Percentiles rank a stretch among this genome's conserved stretches.
These are phyloP conservation scores for Siniperca undulata DNA, from an alignment of 2,797 vertebrate genomes.

Conservation along the genomic window DNA sequence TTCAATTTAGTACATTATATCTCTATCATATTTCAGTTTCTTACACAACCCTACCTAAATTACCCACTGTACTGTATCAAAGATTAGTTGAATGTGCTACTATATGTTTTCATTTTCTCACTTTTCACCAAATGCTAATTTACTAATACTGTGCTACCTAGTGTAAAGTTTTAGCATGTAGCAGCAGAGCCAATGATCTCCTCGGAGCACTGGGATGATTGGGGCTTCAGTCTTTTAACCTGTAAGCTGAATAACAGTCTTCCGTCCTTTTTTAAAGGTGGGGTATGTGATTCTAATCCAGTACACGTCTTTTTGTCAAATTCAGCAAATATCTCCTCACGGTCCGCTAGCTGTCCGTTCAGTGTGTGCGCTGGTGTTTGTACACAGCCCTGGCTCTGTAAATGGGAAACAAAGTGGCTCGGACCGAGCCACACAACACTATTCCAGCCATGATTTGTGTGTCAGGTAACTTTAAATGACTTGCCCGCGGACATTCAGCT, in stretches of 20 bases:
- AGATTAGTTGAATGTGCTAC: not conserved
- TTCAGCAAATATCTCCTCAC: too few relatives aligned
- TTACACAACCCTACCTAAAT: not conserved
- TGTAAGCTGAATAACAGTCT: not conserved
- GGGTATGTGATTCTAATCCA: too few relatives aligned
- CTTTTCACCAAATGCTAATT: not conserved
- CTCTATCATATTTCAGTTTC: not conserved
- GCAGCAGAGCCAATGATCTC: not conserved
- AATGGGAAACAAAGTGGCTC: too few relatives aligned
- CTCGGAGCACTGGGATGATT: not conserved
- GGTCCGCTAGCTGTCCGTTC: too few relatives aligned
- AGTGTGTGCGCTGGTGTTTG: too few relatives aligned
- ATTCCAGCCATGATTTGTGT: too few relatives aligned
- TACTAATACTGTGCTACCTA: not conserved
- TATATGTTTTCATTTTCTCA: not conserved
- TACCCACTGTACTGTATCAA: too few relatives aligned
- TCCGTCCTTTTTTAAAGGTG: not conserved
- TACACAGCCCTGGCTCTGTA: too few relatives aligned
- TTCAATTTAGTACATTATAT: not conserved
- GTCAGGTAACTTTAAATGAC: too few relatives aligned
- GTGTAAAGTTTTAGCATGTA: not conserved
- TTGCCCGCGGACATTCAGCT: too few relatives aligned
- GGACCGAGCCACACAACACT: too few relatives aligned
- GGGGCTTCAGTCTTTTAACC: constrained; percentile 16
- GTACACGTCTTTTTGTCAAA: too few relatives aligned